These are phyloP conservation scores for Panagrolaimus sp. DNA, from an alignment of 1,140 invertebrate genomes.

Conservation along the genomic window DNA sequence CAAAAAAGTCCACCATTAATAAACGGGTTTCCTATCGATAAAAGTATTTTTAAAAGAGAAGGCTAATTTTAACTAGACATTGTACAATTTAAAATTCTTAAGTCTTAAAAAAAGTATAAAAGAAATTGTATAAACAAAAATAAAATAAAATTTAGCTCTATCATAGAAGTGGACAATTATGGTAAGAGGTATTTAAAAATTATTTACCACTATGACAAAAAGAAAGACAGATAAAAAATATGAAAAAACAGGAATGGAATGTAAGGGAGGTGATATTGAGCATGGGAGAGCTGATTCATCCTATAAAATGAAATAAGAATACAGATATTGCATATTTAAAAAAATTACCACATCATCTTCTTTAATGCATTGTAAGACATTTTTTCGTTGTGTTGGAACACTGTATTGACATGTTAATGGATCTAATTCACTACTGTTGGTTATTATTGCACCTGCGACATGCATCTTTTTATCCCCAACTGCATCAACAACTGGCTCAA, in stretches of 20 bases:
- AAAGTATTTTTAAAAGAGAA: too few relatives aligned
- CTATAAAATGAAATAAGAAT: constrained; percentile 4
- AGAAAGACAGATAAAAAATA: constrained; percentile 3
- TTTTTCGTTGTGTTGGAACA: constrained; percentile 26
- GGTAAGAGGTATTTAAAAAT: too few relatives aligned
- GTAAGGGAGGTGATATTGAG: constrained; percentile 3
- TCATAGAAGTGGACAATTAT: too few relatives aligned
- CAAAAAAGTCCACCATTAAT: too few relatives aligned
- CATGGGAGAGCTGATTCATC: constrained; percentile 18
- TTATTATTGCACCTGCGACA: not conserved
- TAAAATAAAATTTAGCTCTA: too few relatives aligned
- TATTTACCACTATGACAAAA: not conserved
- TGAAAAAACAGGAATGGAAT: not conserved
- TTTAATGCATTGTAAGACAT: constrained; percentile 27
- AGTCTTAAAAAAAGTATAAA: too few relatives aligned
- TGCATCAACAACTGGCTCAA: constrained; percentile 17
- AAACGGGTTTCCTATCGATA: too few relatives aligned
- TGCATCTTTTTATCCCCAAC: constrained; percentile 9
- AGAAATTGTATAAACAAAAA: too few relatives aligned
- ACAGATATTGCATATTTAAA: not conserved
- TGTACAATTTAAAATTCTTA: too few relatives aligned
- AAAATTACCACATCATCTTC: constrained; percentile 26
- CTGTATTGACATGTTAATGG: constrained; percentile 12
- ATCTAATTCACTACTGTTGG: not conserved
- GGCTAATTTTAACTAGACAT: too few relatives aligned